Evolutionary conservation across 2,113 vertebrate species (phyloP).

Genomic region (Benitochromis conjunctus): DNA sequence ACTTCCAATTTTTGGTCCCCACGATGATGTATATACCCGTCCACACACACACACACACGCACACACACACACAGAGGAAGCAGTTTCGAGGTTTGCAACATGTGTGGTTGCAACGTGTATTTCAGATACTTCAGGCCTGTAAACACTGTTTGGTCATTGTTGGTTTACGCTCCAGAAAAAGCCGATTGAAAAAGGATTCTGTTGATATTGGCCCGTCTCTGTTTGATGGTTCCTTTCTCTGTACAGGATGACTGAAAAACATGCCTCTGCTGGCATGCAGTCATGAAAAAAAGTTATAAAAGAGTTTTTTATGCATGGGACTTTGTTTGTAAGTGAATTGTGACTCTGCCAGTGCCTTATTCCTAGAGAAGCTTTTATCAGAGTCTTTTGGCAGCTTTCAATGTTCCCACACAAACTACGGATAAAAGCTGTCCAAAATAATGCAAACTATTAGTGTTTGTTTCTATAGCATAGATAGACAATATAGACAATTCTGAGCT

Average conservation of each 20-base stretch:
- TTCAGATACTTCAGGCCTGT: neutral
- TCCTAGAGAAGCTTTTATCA: neutral
- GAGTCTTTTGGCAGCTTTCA: neutral
- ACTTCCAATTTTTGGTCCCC: too few species aligned
- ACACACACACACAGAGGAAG: neutral
- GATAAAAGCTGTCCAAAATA: neutral
- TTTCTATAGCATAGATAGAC: neutral
- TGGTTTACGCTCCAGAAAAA: too few species aligned
- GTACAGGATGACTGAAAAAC: too few species aligned
- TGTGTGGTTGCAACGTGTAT: too few species aligned
- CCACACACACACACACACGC: neutral
- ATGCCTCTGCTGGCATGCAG: too few species aligned
- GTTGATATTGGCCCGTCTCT: too few species aligned
- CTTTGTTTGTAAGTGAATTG: neutral
- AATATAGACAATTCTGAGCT: neutral
- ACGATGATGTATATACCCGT: neutral
- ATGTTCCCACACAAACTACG: neutral
- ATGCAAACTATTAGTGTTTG: neutral
- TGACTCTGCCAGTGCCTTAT: neutral
- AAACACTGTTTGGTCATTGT: neutral
- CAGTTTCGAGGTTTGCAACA: neutral
- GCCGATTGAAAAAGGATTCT: too few species aligned
- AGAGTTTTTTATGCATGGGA: too few species aligned
- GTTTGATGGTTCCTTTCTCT: too few species aligned
- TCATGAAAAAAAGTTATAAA: too few species aligned